phyloP scores from a whole-genome alignment of 2,888 invertebrate species.

The Venustoraphidia nigricollis region DNA sequence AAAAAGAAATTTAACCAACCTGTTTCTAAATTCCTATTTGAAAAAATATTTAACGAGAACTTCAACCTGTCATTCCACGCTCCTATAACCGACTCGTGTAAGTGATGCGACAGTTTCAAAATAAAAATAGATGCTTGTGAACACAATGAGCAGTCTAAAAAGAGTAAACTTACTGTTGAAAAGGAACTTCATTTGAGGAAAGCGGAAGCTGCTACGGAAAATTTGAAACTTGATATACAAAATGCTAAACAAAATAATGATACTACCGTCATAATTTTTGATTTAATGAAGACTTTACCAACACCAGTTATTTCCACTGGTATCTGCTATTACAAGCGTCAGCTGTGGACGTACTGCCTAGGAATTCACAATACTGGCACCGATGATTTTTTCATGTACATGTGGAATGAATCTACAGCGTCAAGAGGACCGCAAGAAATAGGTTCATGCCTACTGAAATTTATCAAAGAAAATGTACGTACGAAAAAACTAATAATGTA shows the following conservation, averaged over 20 bases:
- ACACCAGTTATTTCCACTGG: constrained; percentile 2
- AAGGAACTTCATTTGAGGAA: no score
- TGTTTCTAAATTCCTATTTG: neutral
- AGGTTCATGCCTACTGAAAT: constrained; percentile 4
- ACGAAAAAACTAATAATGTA: constrained; percentile 1
- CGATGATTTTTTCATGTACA: constrained; percentile 2
- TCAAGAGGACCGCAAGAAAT: constrained; percentile 9
- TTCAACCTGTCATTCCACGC: neutral
- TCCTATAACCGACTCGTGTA: neutral
- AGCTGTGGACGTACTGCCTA: constrained; percentile 10
- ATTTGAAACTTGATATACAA: no score
- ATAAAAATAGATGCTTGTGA: neutral
- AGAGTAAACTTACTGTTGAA: no score
- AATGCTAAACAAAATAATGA: constrained; percentile 8
- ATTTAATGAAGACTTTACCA: constrained; percentile 12
- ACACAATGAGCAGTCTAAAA: no score
- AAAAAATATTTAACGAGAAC: neutral
- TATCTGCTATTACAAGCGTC: constrained; percentile 3
- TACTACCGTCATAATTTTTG: constrained; percentile 12
- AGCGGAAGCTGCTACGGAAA: no score
- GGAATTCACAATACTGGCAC: constrained; percentile 9
- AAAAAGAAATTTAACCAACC: neutral
- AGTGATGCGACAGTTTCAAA: neutral
- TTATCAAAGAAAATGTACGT: neutral
- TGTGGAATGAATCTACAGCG: constrained; percentile 4